phyloP scores from a whole-genome alignment of 1,140 invertebrate species.

The Lycorma delicatula region DNA sequence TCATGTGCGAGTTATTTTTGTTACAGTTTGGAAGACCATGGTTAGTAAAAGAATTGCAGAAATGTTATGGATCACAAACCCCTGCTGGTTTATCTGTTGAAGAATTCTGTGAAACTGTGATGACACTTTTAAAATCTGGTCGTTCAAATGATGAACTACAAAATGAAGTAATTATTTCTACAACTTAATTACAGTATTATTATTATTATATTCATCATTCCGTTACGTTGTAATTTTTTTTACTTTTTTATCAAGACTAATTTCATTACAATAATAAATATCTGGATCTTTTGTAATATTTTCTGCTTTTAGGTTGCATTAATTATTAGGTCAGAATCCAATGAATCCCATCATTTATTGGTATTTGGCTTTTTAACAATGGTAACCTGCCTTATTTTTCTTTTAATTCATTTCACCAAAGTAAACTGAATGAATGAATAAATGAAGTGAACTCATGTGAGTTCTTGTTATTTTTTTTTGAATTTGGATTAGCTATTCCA shows the following conservation, averaged over 20 bases:
- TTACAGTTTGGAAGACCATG: conserved; percentile 47
- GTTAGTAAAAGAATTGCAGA: conserved; percentile 47
- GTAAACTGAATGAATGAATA: too few relatives aligned
- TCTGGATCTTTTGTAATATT: not conserved
- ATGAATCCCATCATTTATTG: too few relatives aligned
- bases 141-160: conserved; percentile 65
- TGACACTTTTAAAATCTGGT: conserved; percentile 50
- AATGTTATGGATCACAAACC: conserved; percentile 39
- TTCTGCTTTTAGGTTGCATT: not conserved
- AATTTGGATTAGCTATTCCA: too few relatives aligned
- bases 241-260: too few relatives aligned
- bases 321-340: too few relatives aligned
- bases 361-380: too few relatives aligned
- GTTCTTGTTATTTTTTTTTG: too few relatives aligned
- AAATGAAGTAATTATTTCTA: conserved; percentile 48
- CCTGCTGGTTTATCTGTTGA: conserved; percentile 41
- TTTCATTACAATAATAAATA: too few relatives aligned
- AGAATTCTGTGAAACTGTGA: conserved; percentile 50
- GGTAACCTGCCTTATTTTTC: too few relatives aligned
- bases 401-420: too few relatives aligned
- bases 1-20: conserved; percentile 30
- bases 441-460: too few relatives aligned
- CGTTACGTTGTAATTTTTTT: not conserved
- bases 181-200: not conserved
- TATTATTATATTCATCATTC: not conserved